These are phyloP conservation scores for Threskiornis aethiopicus DNA, from an alignment of 2,797 vertebrate species.

Conservation along the genomic window DNA sequence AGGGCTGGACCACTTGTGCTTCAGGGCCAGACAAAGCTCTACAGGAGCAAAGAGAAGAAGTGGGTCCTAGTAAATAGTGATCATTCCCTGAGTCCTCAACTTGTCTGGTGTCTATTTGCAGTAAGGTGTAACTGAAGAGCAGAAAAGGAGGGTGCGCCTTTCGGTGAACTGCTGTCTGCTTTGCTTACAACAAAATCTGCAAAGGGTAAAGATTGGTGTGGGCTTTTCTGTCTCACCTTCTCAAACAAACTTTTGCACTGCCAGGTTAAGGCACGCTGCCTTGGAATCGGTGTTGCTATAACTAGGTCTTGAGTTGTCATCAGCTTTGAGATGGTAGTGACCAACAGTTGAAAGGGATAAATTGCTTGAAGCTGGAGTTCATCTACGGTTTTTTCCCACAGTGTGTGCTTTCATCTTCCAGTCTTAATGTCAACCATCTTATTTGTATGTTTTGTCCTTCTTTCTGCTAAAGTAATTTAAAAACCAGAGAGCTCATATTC, in stretches of 20 bases:
- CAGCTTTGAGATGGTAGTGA: background rate
- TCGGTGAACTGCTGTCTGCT: background rate
- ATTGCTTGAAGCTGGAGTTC: background rate
- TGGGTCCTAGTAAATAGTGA: background rate
- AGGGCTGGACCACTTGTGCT: background rate
- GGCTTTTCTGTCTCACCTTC: background rate
- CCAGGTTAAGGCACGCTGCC: background rate
- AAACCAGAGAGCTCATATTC: background rate
- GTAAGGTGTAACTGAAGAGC: background rate
- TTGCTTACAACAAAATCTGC: background rate
- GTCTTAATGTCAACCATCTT: background rate
- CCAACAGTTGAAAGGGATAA: background rate
- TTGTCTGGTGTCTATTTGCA: background rate
- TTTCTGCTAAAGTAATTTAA: background rate
- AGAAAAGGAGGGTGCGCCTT: background rate
- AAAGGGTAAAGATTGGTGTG: background rate
- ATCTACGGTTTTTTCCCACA: background rate
- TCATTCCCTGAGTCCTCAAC: background rate
- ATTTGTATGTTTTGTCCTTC: background rate
- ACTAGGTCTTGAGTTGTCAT: background rate
- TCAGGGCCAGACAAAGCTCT: background rate
- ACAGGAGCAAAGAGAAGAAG: background rate
- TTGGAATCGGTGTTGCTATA: background rate
- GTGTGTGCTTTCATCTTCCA: background rate
- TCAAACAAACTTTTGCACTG: background rate